Evolutionary conservation across 1,140 invertebrate species (phyloP).

Genomic region (Leptoteleia sp.): DNA sequence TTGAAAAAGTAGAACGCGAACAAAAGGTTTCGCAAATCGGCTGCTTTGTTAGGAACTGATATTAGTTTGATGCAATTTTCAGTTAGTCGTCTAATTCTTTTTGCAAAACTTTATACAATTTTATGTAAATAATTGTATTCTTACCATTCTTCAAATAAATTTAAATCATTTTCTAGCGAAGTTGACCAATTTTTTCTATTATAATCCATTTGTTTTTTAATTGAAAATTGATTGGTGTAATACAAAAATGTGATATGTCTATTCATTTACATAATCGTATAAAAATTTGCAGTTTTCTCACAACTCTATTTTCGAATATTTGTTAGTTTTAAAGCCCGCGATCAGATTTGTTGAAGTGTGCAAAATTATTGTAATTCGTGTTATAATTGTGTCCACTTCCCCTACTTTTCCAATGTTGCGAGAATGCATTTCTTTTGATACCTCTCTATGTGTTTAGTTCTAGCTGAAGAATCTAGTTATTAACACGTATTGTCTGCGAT

Average conservation of each 20-base stretch:
- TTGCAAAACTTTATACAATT: conserved; percentile 33
- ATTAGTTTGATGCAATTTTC: conserved; percentile 32
- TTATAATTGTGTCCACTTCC: conserved; percentile 27
- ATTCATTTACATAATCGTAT: conserved; percentile 24
- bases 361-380: conserved; percentile 21
- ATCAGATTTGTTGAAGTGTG: conserved; percentile 8
- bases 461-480: conserved; percentile 18
- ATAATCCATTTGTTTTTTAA: too few species aligned
- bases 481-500: conserved; percentile 42
- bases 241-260: conserved; percentile 17
- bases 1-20: conserved; percentile 17
- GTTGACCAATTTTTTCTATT: too few species aligned
- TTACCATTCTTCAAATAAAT: too few species aligned
- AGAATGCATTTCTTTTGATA: conserved; percentile 25
- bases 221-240: too few species aligned
- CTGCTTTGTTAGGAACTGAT: conserved; percentile 31
- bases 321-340: conserved; percentile 3
- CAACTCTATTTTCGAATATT: conserved; percentile 1
- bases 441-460: conserved; percentile 11
- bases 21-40: conserved; percentile 2
- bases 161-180: too few species aligned
- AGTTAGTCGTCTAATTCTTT: background rate
- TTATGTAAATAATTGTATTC: conserved; percentile 3
- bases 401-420: conserved; percentile 12
- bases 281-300: conserved; percentile 33